phyloP scores from a whole-genome alignment of 2,797 vertebrate genomes.

The Microctenopoma stevenorrisi region DNA sequence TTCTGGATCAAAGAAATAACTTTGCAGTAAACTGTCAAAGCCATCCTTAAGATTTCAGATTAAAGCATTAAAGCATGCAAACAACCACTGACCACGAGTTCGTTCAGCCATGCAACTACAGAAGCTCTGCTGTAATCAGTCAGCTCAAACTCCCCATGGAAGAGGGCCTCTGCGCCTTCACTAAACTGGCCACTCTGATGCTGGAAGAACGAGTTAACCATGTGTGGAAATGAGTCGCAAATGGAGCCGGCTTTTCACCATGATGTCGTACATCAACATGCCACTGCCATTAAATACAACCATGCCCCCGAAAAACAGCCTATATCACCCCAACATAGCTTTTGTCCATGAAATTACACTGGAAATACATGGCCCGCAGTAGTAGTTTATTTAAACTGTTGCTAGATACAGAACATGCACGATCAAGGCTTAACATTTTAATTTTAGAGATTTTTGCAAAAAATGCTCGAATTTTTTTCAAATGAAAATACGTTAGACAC shows the following conservation, averaged over 20 bases:
- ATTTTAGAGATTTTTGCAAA: too few species aligned
- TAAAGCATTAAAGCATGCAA: constrained; percentile 22
- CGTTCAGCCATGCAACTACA: constrained; percentile 19
- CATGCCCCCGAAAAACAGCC: constrained; percentile 45
- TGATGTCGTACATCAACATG: constrained; percentile 74
- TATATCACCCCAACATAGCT: constrained; percentile 27
- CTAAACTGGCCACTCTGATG: constrained; percentile 59
- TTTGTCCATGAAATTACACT: constrained; percentile 65
- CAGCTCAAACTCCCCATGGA: constrained; percentile 58
- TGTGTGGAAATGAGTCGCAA: constrained; percentile 79
- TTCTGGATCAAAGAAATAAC: constrained; percentile 27
- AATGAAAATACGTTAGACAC: too few species aligned
- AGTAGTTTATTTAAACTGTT: constrained; percentile 51
- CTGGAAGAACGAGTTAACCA: constrained; percentile 72
- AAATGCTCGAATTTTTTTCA: background rate
- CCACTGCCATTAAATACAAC: constrained; percentile 75
- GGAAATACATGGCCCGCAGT: constrained; percentile 27
- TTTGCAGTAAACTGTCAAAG: constrained; percentile 18
- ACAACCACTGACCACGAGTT: constrained; percentile 9
- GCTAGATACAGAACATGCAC: background rate
- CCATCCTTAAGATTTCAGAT: constrained; percentile 27
- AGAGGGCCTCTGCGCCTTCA: constrained; percentile 35
- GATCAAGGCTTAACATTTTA: background rate
- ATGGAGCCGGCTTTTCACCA: constrained; percentile 50
- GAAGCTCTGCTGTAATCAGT: constrained; percentile 58